Base-by-base conservation (phyloP, 2,888 invertebrate genomes). In the Phalera bucephala region DNA sequence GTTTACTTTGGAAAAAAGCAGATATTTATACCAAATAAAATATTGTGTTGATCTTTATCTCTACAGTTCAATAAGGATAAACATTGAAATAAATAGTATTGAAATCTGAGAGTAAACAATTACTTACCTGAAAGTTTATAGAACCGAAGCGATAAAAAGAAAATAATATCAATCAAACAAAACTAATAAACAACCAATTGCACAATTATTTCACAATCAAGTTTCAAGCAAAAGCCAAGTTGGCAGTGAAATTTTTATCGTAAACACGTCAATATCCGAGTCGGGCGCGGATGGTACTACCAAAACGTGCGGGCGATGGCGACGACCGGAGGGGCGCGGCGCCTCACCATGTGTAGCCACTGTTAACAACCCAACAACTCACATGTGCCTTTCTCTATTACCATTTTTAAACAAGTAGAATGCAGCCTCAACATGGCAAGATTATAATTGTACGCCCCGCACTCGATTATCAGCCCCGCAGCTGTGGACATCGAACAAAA, bases 221-320 rank as follows among this genome's bases (percentile, higher is more conserved):
- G 44, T 55, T 53, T 36, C 36, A 45, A 50, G 36, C 50, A 47
- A 44, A 52, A 39, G 44, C 36, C 32, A 53, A 57, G 38, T 49
- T 42, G 33, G 29, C 40, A 45, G 30, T 40, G 45, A 35, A 40
- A 22, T 46, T 32, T 52, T 39, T 47, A 52, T 49, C 45, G 55
- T 52, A 52, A 49, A 70, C 72, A 70, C 85, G 84, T 80, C 78
- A 60, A 64, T 60, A 64, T 60, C 53, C 65, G 61, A 61, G 64
- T 65, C 72, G 56, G 66, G 67, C 76, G 66, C 80, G 78, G 69
- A 72, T 73, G 76, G 55, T 59, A 86, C 87, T 83, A 73, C 66
- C 64, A 58, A 77, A 72, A 72, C 74, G 61, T 62, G 53, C 52
- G 53, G 52, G 47, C 58, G 66, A 36, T 30, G 57, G 62, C 70